phyloP scores from a whole-genome alignment of 2,797 vertebrate species.

The Aphelocoma californica region DNA sequence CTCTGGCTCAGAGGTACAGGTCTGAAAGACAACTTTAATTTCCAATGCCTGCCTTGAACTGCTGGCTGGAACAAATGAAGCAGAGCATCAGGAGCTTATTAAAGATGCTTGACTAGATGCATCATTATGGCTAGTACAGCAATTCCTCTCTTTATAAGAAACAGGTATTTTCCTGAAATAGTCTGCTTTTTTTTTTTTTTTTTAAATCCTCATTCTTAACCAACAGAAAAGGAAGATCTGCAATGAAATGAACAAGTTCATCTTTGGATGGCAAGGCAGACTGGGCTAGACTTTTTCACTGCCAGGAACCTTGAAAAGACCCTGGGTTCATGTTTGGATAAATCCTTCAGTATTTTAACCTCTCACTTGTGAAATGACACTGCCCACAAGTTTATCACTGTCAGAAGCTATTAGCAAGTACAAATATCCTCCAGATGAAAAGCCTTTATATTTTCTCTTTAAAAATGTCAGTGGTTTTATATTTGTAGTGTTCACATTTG shows the following conservation, averaged over 20 bases:
- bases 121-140: not conserved
- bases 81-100: not conserved
- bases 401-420: not conserved
- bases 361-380: not conserved
- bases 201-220: not conserved
- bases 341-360: not conserved
- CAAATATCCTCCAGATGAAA: not conserved
- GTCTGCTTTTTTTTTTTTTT: no score
- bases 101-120: not conserved
- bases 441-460: not conserved
- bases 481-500: not conserved
- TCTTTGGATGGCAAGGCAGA: not conserved
- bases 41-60: not conserved
- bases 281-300: not conserved
- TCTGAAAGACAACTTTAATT: not conserved
- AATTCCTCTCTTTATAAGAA: not conserved
- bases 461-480: not conserved
- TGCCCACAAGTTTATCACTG: not conserved
- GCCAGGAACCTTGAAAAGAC: not conserved
- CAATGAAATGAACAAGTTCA: not conserved
- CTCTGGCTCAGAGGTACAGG: not conserved
- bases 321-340: not conserved
- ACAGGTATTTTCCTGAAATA: not conserved
- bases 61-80: not conserved
- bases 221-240: not conserved